A percentile compares a stretch with the other conserved stretches of the same genome.
phyloP scores from a whole-genome alignment of 2,888 invertebrate genomes.

The Tetanocera ferruginea region DNA sequence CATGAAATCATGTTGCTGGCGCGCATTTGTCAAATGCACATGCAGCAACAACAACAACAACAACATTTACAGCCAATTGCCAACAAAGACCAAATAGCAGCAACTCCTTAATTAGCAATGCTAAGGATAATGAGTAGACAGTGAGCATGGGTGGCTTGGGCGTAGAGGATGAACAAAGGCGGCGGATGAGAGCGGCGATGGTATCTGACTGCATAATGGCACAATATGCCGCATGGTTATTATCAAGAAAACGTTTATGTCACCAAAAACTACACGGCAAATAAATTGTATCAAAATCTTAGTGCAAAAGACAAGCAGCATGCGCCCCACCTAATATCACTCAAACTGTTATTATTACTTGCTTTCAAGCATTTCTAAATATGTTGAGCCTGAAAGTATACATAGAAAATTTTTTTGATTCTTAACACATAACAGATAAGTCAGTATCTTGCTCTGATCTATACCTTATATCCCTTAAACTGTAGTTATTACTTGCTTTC shows the following conservation, averaged over 20 bases:
- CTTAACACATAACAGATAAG: too few relatives aligned
- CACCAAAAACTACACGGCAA: too few relatives aligned
- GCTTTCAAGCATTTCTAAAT: too few relatives aligned
- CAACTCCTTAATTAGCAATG: slow-evolving; percentile 29
- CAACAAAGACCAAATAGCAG: not conserved
- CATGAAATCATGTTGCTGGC: slow-evolving; percentile 7
- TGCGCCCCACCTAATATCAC: too few relatives aligned
- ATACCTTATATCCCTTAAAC: too few relatives aligned
- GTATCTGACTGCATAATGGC: not conserved
- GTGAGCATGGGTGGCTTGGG: not conserved
- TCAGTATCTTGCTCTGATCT: too few relatives aligned
- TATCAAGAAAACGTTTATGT: not conserved
- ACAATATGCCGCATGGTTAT: not conserved
- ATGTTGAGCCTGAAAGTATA: too few relatives aligned
- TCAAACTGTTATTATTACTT: too few relatives aligned
- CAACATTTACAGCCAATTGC: not conserved
- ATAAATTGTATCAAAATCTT: too few relatives aligned
- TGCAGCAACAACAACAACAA: not conserved
- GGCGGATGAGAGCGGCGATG: not conserved
- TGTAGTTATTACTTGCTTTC: too few relatives aligned
- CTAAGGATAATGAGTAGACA: slow-evolving; percentile 6
- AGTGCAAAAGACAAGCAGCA: too few relatives aligned
- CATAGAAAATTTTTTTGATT: too few relatives aligned
- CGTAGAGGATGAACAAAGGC: not conserved
- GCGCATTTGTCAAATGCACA: slow-evolving; percentile 28